Conservation (phyloP, 1,140 invertebrate species). For the Campoletis sonorensis region DNA sequence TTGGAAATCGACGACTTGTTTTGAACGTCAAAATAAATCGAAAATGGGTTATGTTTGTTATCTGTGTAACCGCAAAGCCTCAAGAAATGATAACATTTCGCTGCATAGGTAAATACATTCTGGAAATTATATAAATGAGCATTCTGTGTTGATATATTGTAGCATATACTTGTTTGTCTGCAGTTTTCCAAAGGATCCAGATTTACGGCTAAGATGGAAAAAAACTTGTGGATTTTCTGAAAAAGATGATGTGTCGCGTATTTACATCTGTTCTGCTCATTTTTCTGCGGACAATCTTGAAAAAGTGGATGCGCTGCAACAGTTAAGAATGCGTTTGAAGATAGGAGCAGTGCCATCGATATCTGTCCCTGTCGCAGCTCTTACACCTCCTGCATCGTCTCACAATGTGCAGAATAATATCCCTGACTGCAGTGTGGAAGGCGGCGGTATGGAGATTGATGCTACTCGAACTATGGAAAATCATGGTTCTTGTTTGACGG, state of each 20-base stretch:
- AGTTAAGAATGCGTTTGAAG: slow-evolving; percentile 15
- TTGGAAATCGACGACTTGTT: slow-evolving; percentile 28
- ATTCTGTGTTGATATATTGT: slow-evolving; percentile 23
- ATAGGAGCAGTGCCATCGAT: slow-evolving; percentile 7
- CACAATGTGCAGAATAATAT: slow-evolving; percentile 7
- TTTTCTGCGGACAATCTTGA: slow-evolving; percentile 12
- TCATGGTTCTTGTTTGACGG: slow-evolving; percentile 9
- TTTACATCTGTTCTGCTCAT: slow-evolving; percentile 20
- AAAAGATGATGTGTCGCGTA: slow-evolving; percentile 25
- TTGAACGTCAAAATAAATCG: slow-evolving; percentile 8
- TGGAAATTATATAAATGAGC: slow-evolving; percentile 13
- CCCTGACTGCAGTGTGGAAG: neutral
- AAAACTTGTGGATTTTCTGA: slow-evolving; percentile 2
- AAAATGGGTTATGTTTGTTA: slow-evolving; percentile 38
- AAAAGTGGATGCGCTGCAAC: neutral
- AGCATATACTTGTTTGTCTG: slow-evolving; percentile 14
- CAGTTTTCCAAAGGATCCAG: slow-evolving; percentile 34
- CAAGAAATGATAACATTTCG: slow-evolving; percentile 33
- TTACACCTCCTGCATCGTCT: slow-evolving; percentile 5
- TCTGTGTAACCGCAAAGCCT: slow-evolving; percentile 34
- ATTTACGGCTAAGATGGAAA: slow-evolving; percentile 13
- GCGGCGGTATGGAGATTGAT: slow-evolving; percentile 7
- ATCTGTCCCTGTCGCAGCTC: slow-evolving; percentile 7
- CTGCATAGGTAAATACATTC: slow-evolving; percentile 28
- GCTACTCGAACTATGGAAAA: neutral